phyloP scores from a whole-genome alignment of 2,888 invertebrate species.

The Globia sparganii region DNA sequence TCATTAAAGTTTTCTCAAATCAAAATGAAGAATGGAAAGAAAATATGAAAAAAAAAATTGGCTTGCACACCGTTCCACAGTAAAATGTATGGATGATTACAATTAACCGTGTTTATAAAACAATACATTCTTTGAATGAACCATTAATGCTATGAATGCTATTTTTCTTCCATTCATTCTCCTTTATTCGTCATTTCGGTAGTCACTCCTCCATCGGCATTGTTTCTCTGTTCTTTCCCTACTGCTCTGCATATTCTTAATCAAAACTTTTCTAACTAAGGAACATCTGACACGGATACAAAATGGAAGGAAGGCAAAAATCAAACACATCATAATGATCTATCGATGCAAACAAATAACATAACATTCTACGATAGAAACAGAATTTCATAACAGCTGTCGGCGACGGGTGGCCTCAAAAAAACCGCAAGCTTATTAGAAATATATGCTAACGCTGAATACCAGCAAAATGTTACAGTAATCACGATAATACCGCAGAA shows the following conservation, averaged over 20 bases:
- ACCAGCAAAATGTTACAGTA: slow-evolving; percentile 65
- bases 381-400: slow-evolving; percentile 60
- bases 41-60: neutral
- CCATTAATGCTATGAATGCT: neutral
- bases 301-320: neutral
- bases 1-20: neutral
- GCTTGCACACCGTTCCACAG: neutral
- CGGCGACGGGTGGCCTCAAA: slow-evolving; percentile 62
- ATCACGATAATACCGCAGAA: slow-evolving; percentile 67
- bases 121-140: neutral
- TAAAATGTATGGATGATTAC: neutral
- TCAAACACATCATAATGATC: neutral
- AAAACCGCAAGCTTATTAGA: slow-evolving; percentile 64
- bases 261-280: too few species aligned
- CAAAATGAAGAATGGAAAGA: neutral
- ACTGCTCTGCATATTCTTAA: too few species aligned
- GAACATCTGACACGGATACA: neutral
- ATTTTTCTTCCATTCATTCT: too few species aligned
- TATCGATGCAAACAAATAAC: slow-evolving; percentile 39
- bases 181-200: too few species aligned
- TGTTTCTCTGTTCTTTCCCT: too few species aligned
- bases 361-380: slow-evolving; percentile 30
- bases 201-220: too few species aligned
- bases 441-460: slow-evolving; percentile 61
- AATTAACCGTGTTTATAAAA: slow-evolving; percentile 3